Evolutionary conservation across 2,113 vertebrate genomes (phyloP), one percentile per base, ranked within the genome.

Genomic region (Mohoua ochrocephala): DNA sequence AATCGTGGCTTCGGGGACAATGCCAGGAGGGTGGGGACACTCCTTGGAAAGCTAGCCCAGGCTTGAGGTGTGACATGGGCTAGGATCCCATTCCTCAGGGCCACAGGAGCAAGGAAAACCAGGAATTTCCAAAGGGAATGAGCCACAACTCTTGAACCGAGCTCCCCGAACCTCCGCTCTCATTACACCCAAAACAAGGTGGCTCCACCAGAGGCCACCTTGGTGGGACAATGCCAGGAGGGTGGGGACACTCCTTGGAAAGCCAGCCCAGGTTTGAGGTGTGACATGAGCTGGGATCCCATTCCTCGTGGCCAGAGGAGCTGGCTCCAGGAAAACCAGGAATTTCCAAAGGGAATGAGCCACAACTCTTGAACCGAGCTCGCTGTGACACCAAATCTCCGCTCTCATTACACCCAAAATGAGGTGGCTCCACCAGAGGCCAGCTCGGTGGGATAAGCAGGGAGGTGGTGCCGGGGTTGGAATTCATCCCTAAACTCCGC

Each of bases 331-430:
- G 52, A 53, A 53, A 53, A 56, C 13, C 56, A 35, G 56, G 56
- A 23, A 57, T 57, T 57, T 57, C 56, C 33, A 23, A 15, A n/a
- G 33, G 56, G 22, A 11, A 31, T 28, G 12, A 52, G 33, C 4
- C 3, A 4, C 6, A 27, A 10, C 4, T 6, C 18, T 13, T 4
- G 19, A 18, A 11, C 6, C 0, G 6, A 53, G 7, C 39, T 42
- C 35, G 12, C 31, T 8, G 2, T 17, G 33, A 22, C 41, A 22
- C 26, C 59, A 27, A 64, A 42, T 1, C 7, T 11, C 30, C 0
- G 2, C 1, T 22, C 18, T 11, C 2, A 2, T 11, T 4, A 0
- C 47, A 11, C 39, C 39, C 42, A 15, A 39, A 49, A 41, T 0
- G 0, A 28, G 28, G 53, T 0, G 14, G 18, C 18, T 39, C 53